Evolutionary conservation across 1,140 invertebrate species (phyloP), one percentile per base, ranked within the genome.

Genomic region (Hestina assimilis): DNA sequence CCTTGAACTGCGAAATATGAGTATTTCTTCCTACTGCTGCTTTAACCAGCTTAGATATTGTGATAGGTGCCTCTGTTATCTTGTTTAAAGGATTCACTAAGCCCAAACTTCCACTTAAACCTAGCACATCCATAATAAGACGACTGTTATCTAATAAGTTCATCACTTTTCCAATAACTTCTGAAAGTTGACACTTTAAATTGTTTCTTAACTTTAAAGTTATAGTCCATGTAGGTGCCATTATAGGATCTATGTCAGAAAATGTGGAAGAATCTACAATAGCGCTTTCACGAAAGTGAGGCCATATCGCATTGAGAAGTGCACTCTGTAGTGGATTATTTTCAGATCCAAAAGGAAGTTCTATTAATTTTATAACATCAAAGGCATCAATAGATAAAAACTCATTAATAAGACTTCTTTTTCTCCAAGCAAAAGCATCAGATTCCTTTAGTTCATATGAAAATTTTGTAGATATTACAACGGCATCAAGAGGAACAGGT

Each of bases 221-320:
- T 11, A 94, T 88, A 4, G 92, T 92, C 92, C 97, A 98, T 57
- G 93, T 91, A 0, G 95, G 94, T 17, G 97, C 96, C 69, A 94
- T 92, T 17, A 94, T 85, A 6, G 97, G 96, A 74, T 97, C 93
- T 66, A 99, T 93, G 88, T 98, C 96, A 28, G 94, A 95, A 78
- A 96, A 96, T 51, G 92, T 92, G 75, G 96, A 93, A 63, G 93
- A 96, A 74, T 99, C 97, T 1, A 97, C 93, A 20, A 98, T 93
- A 21, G 95, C 92, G 79, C 95, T 94, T 78, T 98, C 97, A 2
- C 93, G 92, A 40, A 98, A 89, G 77, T 93, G 91, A 1, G 94
- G 94, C 97, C 97, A 99, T 5, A 94, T 95, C n/a, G 95, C 93
- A 73, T 93, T 94, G 2, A 98, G 82, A 57, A 94, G 89, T 19